Evolutionary conservation across 2,113 vertebrate genomes (phyloP).

Genomic region (Leptosomus discolor): DNA sequence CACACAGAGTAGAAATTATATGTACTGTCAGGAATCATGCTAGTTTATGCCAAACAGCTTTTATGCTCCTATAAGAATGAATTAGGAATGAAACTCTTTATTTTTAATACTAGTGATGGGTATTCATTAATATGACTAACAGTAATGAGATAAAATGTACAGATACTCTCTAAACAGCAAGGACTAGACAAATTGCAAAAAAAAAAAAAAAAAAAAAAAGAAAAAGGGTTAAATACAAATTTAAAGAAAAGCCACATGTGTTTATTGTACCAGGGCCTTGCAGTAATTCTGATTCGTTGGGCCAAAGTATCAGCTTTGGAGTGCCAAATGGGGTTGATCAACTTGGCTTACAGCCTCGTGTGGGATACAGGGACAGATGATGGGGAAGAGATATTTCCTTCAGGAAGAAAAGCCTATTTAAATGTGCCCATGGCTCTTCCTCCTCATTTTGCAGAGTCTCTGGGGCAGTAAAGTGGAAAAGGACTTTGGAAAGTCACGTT

Average conservation of each 20-base stretch:
- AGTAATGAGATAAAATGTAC: neutral
- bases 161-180: neutral
- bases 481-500: neutral
- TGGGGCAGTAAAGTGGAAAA: neutral
- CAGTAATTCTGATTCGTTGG: fast-evolving
- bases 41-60: neutral
- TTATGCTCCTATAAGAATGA: neutral
- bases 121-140: neutral
- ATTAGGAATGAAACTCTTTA: neutral
- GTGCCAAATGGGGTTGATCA: neutral
- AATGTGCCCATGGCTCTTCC: neutral
- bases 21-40: neutral
- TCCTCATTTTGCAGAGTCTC: neutral
- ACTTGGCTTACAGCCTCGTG: neutral
- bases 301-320: neutral
- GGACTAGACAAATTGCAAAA: neutral
- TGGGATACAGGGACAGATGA: neutral
- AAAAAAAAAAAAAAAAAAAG: neutral
- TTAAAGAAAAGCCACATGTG: neutral
- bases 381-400: neutral
- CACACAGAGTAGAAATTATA: neutral
- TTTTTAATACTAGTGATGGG: neutral
- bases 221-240: fast-evolving
- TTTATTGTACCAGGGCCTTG: neutral
- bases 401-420: neutral